Evolutionary conservation across 2,888 invertebrate genomes (phyloP), one percentile per base, ranked within the genome.

Genomic region (Oscheius sp.): DNA sequence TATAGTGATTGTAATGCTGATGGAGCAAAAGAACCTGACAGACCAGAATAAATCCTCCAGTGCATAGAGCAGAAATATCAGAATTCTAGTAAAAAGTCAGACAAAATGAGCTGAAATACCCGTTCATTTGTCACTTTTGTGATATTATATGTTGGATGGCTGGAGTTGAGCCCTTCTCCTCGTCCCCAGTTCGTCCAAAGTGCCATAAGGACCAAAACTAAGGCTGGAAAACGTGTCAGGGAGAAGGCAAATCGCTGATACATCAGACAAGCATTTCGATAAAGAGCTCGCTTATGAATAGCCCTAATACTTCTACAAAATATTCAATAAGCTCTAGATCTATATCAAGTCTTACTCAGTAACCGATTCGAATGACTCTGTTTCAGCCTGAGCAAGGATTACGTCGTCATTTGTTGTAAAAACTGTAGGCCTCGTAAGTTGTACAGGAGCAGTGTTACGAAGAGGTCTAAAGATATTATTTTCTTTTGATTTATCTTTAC

Each of bases 241-340:
- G 68, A 58, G 48, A 68, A 68, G 45, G 58, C 29, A 31, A 68
- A 48, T 10, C 68, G 39, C 33, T 68, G 68, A 48, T 68, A 68
- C 20, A 20, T 61, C 15, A 68, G 42, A 25, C 61, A 68, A 31
- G 50, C n/a, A 39, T 68, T 68, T 10, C 45, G 48, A 46, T 34
- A 58, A 6, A 68, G 39, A 29, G 68, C 68, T 8, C 61, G 58
- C n/a, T 23, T 27, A 6, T 68, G 33, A 31, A 68, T 61, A 8
- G 23, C 25, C 31, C 52, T 29, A 20, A 61, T 58, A 17, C 50
- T 61, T 20, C 68, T 68, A 50, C 50, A 65, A 33, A 23, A 50
- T 17, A 37, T 3, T 6, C 15, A 25, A 8, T n/a, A n/a, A n/a
- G n/a, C n/a, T n/a, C n/a, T n/a, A n/a, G n/a, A n/a, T n/a, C n/a